Percentiles rank a stretch among this genome's conserved stretches.
Conservation (phyloP, 2,797 vertebrate genomes). For the Artibeus lituratus region DNA sequence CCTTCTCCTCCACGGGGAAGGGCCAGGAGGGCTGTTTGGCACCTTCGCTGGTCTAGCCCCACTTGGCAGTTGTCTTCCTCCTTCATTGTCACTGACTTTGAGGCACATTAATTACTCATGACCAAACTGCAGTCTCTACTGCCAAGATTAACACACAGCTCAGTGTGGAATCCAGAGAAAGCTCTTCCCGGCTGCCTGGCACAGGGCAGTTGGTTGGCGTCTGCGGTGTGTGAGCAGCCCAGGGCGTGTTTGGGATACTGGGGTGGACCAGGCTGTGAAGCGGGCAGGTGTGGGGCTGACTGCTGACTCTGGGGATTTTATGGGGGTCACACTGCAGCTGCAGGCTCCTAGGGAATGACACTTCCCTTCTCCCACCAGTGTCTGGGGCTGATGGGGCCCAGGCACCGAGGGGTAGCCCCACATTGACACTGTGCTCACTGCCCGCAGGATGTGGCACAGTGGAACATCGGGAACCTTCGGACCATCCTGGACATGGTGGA, state of each 20-base stretch:
- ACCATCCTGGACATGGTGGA: slow-evolving; percentile 98
- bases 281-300: background rate
- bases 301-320: background rate
- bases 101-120: background rate
- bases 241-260: background rate
- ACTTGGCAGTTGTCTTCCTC: fast-evolving
- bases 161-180: background rate
- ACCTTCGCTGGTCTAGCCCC: background rate
- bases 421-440: background rate
- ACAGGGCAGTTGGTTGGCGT: fast-evolving
- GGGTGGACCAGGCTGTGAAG: too few species aligned
- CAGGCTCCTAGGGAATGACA: background rate
- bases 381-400: background rate
- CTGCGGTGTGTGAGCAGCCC: background rate
- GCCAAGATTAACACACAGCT: fast-evolving
- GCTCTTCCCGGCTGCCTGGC: background rate
- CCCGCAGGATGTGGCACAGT: slow-evolving; percentile 90
- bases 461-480: slow-evolving; percentile 96
- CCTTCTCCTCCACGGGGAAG: fast-evolving
- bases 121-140: background rate
- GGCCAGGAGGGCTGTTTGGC: background rate
- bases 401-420: too few species aligned
- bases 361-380: background rate
- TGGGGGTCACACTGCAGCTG: fast-evolving
- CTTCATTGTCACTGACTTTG: background rate